phyloP scores from a whole-genome alignment of 2,888 invertebrate genomes.

The Ecdyonurus torrentis region DNA sequence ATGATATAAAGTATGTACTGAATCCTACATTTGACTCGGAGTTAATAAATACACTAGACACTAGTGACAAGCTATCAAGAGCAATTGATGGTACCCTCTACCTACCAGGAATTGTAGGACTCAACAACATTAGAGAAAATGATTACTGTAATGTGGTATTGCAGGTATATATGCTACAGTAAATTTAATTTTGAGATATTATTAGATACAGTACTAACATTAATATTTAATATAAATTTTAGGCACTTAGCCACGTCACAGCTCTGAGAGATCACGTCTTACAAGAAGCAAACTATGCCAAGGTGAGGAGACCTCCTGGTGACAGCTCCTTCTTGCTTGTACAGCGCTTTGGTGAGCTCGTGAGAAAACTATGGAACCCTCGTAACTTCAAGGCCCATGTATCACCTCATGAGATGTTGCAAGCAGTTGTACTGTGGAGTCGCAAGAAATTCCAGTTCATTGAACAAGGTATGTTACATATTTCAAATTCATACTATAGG shows the following conservation, averaged over 20 bases:
- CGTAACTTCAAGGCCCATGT: conserved; percentile 98
- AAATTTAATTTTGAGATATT: background rate
- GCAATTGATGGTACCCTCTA: conserved; percentile 96
- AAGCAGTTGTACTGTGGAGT: conserved; percentile 93
- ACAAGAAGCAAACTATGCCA: conserved; percentile 78
- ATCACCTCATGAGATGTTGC: conserved; percentile 99
- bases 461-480: conserved; percentile 59
- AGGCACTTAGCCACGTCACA: conserved; percentile 89
- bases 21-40: conserved; percentile 85
- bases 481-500: too few relatives aligned
- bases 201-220: background rate
- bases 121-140: conserved; percentile 99
- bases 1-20: conserved; percentile 95
- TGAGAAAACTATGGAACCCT: conserved; percentile 98
- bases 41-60: conserved; percentile 70
- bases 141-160: conserved; percentile 99
- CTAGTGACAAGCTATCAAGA: conserved; percentile 67
- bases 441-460: conserved; percentile 96
- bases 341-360: conserved; percentile 83
- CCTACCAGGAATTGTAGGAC: conserved; percentile 90
- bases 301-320: conserved; percentile 83
- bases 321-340: conserved; percentile 86
- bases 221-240: too few relatives aligned
- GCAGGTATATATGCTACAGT: conserved; percentile 40
- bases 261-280: conserved; percentile 92